phyloP scores from a whole-genome alignment of 2,113 vertebrate genomes.

The Dunckerocampus dactyliophorus region DNA sequence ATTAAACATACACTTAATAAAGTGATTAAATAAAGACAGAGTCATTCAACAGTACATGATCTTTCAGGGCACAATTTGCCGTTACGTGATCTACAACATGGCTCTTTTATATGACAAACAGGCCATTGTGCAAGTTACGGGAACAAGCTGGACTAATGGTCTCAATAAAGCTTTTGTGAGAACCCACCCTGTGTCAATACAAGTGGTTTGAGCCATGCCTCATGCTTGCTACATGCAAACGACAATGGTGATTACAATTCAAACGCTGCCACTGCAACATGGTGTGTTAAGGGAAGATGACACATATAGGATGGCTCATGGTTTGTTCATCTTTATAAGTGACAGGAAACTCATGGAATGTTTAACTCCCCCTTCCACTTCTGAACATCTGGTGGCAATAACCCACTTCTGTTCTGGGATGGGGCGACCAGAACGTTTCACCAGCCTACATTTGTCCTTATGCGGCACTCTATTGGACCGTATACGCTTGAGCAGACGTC shows the following conservation, averaged over 20 bases:
- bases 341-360: conserved; percentile 40
- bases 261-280: conserved; percentile 10
- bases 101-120: background rate
- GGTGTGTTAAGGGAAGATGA: background rate
- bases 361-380: conserved; percentile 32
- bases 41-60: background rate
- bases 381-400: conserved; percentile 65
- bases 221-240: background rate
- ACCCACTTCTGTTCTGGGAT: conserved; percentile 18
- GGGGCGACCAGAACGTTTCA: conserved; percentile 14
- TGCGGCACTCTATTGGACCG: conserved; percentile 14
- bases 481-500: conserved; percentile 12
- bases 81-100: background rate
- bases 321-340: conserved; percentile 23
- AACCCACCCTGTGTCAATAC: conserved; percentile 19
- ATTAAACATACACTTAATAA: background rate
- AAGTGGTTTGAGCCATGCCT: background rate
- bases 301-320: background rate
- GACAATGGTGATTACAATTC: conserved; percentile 1
- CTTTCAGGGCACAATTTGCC: background rate
- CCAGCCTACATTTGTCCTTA: conserved; percentile 27
- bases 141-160: background rate
- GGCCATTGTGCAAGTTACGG: conserved; percentile 1
- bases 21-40: background rate
- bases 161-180: conserved; percentile 4